These are phyloP conservation scores for Kuschelorhynchus macadamiae DNA, from an alignment of 2,888 invertebrate species.

Conservation along the genomic window DNA sequence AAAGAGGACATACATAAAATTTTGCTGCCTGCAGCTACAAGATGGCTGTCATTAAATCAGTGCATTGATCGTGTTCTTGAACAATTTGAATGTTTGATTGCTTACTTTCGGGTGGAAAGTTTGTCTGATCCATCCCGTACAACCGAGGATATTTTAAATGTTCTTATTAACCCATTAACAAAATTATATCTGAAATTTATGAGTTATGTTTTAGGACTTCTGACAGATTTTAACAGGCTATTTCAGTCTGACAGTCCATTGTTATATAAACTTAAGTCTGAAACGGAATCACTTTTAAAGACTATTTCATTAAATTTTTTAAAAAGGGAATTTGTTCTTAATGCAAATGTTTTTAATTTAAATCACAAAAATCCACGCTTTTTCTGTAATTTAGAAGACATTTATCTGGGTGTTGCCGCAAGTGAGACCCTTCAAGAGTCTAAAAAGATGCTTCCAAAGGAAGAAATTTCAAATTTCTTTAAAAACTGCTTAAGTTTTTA, in stretches of 20 bases:
- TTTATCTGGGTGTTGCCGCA: background rate
- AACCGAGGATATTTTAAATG: conserved; percentile 1
- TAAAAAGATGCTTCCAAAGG: background rate
- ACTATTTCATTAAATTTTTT: background rate
- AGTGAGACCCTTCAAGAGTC: background rate
- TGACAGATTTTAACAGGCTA: background rate
- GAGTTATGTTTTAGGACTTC: background rate
- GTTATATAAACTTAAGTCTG: background rate
- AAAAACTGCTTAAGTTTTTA: conserved; percentile 1
- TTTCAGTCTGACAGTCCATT: background rate
- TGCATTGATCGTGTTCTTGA: conserved; percentile 2
- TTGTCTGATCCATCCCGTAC: background rate
- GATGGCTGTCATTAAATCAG: conserved; percentile 4
- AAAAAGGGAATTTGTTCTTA: background rate
- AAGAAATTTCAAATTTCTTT: background rate
- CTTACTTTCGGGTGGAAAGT: background rate
- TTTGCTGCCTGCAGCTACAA: background rate
- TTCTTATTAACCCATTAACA: background rate
- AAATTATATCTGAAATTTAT: conserved; percentile 13
- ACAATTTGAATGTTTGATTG: too few species aligned
- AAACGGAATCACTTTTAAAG: conserved; percentile 1
- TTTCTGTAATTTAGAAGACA: background rate
- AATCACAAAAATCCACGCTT: conserved; percentile 4
- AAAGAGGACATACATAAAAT: conserved; percentile 12
- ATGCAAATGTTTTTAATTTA: background rate